phyloP scores from a whole-genome alignment of 2,888 invertebrate species.

The Trisateles emortualis region DNA sequence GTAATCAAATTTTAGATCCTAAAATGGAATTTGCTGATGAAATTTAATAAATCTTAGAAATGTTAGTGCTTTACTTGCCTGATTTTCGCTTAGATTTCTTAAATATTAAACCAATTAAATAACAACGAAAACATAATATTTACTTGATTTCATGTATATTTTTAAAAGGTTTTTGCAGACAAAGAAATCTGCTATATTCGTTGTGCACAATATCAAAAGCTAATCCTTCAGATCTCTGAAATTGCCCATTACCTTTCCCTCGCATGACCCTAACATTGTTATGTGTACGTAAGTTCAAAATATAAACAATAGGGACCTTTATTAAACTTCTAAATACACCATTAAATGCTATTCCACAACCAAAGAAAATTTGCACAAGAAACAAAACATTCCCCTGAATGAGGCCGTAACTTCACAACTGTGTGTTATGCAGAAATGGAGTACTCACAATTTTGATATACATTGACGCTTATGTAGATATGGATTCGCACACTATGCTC shows the following conservation, averaged over 20 bases:
- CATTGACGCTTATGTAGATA: slow-evolving; percentile 32
- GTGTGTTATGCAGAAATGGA: slow-evolving; percentile 19
- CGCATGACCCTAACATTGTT: slow-evolving; percentile 8
- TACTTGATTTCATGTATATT: no score
- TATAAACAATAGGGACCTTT: slow-evolving; percentile 35
- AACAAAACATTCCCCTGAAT: slow-evolving; percentile 44
- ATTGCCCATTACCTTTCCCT: slow-evolving; percentile 4
- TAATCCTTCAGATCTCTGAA: slow-evolving; percentile 4
- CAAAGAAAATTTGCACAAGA: slow-evolving; percentile 47
- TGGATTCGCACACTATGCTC: slow-evolving; percentile 14
- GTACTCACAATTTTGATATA: slow-evolving; percentile 27
- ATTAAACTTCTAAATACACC: slow-evolving; percentile 41
- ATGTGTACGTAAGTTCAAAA: slow-evolving; percentile 20
- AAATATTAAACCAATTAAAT: no score
- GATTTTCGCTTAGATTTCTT: no score
- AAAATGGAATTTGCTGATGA: no score
- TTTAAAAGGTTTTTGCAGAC: no score
- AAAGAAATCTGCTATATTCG: not conserved
- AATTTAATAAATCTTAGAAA: no score
- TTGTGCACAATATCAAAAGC: not conserved
- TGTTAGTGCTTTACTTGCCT: no score
- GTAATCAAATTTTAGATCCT: no score
- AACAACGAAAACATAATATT: no score
- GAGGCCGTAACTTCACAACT: slow-evolving; percentile 28
- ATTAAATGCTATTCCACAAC: slow-evolving; percentile 37